Percentiles rank a stretch among this genome's conserved stretches.
phyloP scores from a whole-genome alignment of 2,113 vertebrate species.

The Hippoglossus stenolepis region DNA sequence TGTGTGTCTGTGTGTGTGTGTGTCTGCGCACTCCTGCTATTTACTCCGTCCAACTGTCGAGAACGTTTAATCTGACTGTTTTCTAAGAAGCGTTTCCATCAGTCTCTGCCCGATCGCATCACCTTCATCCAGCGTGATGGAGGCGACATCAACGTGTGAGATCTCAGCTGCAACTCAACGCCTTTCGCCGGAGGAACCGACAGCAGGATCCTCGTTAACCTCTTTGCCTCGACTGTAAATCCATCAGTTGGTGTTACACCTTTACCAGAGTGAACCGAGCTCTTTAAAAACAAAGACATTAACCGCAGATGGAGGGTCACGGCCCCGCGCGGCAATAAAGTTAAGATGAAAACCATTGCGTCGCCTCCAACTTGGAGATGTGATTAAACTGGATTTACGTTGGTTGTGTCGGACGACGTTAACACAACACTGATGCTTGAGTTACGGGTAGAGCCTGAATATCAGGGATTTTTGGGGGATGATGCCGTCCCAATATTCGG shows the following conservation, averaged over 20 bases:
- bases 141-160: neutral
- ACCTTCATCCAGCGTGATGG: no score
- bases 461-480: no score
- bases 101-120: no score
- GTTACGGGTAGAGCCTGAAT: no score
- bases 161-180: no score
- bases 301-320: neutral
- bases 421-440: no score
- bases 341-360: neutral
- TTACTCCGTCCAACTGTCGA: no score
- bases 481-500: no score
- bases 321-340: neutral
- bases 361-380: neutral
- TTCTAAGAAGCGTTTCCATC: no score
- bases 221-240: neutral
- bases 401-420: no score
- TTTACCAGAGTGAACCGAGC: neutral
- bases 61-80: no score
- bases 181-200: no score
- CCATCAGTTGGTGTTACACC: neutral
- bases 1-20: constrained; percentile 29
- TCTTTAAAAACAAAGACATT: neutral
- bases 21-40: constrained; percentile 10
- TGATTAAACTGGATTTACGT: neutral
- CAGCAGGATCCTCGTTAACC: neutral